A percentile compares a stretch with the other conserved stretches of the same genome.
These are phyloP conservation scores for Kryphioiulus occultus DNA, from an alignment of 2,888 invertebrate species.

Conservation along the genomic window DNA sequence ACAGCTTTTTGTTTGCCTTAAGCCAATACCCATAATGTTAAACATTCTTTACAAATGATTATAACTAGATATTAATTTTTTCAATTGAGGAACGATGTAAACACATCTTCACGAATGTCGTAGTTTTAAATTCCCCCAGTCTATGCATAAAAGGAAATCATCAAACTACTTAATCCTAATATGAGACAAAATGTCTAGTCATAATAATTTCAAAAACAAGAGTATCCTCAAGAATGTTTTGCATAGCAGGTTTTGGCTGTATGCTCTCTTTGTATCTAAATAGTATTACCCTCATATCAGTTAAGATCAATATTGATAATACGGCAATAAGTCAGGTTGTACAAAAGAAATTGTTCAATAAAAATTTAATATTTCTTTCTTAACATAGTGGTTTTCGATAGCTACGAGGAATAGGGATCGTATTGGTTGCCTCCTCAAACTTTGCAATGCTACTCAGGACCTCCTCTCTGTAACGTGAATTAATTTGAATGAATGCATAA, in stretches of 20 bases:
- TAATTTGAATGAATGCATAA: neutral
- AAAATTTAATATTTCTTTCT: neutral
- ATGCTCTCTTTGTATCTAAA: neutral
- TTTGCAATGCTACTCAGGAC: constrained; percentile 4
- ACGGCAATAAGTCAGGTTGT: neutral
- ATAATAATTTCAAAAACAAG: no score
- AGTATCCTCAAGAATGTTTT: no score
- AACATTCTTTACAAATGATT: no score
- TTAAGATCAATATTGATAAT: neutral
- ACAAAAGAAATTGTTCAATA: neutral
- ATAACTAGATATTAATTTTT: neutral
- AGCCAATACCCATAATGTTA: neutral
- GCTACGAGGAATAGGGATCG: neutral
- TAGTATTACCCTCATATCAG: neutral
- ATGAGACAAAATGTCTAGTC: no score
- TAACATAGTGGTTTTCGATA: neutral
- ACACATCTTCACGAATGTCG: no score
- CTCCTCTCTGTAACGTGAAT: constrained; percentile 36
- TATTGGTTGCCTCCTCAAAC: neutral
- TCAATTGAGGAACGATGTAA: neutral
- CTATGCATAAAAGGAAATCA: no score
- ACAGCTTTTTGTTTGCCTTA: neutral
- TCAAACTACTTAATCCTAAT: no score
- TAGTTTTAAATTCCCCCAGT: no score
- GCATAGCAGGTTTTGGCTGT: no score